Evolutionary conservation across 2,113 vertebrate species (phyloP), one percentile per base, ranked within the genome.

Genomic region (Emberiza fucata): DNA sequence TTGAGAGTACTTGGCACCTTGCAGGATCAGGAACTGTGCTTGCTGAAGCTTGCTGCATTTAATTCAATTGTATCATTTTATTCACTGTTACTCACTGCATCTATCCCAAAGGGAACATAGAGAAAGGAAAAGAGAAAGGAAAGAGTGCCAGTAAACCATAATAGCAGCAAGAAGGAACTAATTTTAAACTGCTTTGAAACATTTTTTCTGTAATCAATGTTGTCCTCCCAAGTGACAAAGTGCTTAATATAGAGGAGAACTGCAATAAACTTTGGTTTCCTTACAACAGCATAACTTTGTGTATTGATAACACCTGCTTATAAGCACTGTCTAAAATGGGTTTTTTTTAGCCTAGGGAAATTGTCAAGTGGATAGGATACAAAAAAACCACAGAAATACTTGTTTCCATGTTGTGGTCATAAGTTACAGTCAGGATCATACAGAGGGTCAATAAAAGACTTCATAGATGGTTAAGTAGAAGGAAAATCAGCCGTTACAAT

Each of bases 51-150:
- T 91, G 40, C 84, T 91, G 78, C 84, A 22, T 95, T 95, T 95
- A 84, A 89, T 96, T 95, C 86, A 94, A 94, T 96, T 91, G 81
- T 91, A 82, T 85, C 25, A 31, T 94, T 95, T 92, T 91, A 91
- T 92, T 95, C 89, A 91, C 84, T 94, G 77, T 82, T 95, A 86
- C 81, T 91, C 77, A 72, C 83, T 94, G 73, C 50, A 61, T 79
- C 70, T 94, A 20, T 96, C 81, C 73, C 87, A 85, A 61, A 73
- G 70, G 91, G 70, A 92, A 80, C 73, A 65, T 45, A 69, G 51
- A 24, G 68, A 47, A 94, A 93, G 83, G 53, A 81, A 86, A 90
- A 95, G 64, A 81, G 53, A 59, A 88, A 78, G 44, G 35, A 83
- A 73, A 89, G 53, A 68, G 37, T 91, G 77, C 64, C 66, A 76